Conservation (phyloP, 23 tunicate species). For the Aplidium turbinatum region DNA sequence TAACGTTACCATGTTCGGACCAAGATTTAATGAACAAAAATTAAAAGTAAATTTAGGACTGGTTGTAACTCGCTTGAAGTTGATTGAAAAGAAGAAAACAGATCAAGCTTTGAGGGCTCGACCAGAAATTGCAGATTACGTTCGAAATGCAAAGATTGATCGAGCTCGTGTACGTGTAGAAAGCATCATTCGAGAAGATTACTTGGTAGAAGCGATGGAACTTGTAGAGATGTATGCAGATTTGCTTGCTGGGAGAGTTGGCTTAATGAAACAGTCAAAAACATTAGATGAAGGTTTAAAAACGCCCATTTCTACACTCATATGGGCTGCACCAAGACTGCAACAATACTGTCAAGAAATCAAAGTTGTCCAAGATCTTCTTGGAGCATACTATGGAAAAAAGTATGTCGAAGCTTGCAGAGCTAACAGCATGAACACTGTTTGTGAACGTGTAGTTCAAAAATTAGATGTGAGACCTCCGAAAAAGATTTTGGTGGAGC, state of each 20-base stretch:
- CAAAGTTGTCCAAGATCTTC: constrained; percentile 58
- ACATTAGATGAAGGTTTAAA: constrained; percentile 73
- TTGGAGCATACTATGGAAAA: constrained; percentile 83
- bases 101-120: constrained; percentile 82
- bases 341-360: constrained; percentile 59
- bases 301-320: constrained; percentile 78
- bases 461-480: constrained; percentile 89
- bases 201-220: constrained; percentile 94
- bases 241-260: constrained; percentile 60
- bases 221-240: constrained; percentile 94
- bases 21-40: constrained; percentile 84
- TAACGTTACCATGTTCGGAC: constrained; percentile 62
- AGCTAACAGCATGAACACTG: constrained; percentile 60
- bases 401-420: constrained; percentile 83
- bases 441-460: constrained; percentile 79
- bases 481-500: constrained; percentile 74
- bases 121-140: constrained; percentile 93
- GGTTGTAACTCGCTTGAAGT: constrained; percentile 72
- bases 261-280: constrained; percentile 69
- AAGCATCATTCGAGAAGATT: constrained; percentile 90
- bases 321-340: constrained; percentile 85
- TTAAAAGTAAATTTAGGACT: constrained; percentile 82
- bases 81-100: constrained; percentile 93
- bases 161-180: constrained; percentile 91
- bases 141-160: constrained; percentile 65